Percentiles rank a stretch among this genome's conserved stretches.
Conservation (phyloP, 2,888 invertebrate genomes). For the Drosophila bunnanda region DNA sequence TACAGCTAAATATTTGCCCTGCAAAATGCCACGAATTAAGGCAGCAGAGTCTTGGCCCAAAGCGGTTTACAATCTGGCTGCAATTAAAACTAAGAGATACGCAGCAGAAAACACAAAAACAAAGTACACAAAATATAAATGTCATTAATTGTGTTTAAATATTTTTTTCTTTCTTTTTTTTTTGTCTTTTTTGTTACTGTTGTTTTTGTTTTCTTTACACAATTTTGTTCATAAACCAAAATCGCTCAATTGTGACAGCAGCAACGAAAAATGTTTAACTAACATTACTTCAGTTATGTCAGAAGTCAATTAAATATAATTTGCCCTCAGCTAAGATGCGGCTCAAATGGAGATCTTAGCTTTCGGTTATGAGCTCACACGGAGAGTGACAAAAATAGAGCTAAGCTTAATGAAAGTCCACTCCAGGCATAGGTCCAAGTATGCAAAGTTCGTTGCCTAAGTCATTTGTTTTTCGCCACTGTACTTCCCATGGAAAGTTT, state of each 20-base stretch:
- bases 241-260: slow-evolving; percentile 75
- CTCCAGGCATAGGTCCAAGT: slow-evolving; percentile 29
- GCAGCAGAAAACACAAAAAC: slow-evolving; percentile 22
- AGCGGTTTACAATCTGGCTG: slow-evolving; percentile 59
- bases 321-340: slow-evolving; percentile 50
- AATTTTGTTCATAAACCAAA: slow-evolving; percentile 66
- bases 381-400: slow-evolving; percentile 18
- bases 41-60: slow-evolving; percentile 69
- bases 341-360: slow-evolving; percentile 30
- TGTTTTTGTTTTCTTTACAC: slow-evolving; percentile 51
- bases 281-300: slow-evolving; percentile 52
- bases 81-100: slow-evolving; percentile 60
- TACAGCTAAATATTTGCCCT: slow-evolving; percentile 45
- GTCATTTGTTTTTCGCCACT: slow-evolving; percentile 61
- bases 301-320: slow-evolving; percentile 58
- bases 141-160: slow-evolving; percentile 77
- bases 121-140: slow-evolving; percentile 60
- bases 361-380: slow-evolving; percentile 33
- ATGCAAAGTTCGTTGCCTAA: slow-evolving; percentile 65
- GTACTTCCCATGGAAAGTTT: slow-evolving; percentile 3
- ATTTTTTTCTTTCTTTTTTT: slow-evolving; percentile 34
- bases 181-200: background rate
- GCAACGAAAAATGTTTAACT: slow-evolving; percentile 20
- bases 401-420: slow-evolving; percentile 41
- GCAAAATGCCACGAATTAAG: slow-evolving; percentile 53